Conservation (phyloP, 1,140 invertebrate species). For the Lordiphosa stackelbergi region DNA sequence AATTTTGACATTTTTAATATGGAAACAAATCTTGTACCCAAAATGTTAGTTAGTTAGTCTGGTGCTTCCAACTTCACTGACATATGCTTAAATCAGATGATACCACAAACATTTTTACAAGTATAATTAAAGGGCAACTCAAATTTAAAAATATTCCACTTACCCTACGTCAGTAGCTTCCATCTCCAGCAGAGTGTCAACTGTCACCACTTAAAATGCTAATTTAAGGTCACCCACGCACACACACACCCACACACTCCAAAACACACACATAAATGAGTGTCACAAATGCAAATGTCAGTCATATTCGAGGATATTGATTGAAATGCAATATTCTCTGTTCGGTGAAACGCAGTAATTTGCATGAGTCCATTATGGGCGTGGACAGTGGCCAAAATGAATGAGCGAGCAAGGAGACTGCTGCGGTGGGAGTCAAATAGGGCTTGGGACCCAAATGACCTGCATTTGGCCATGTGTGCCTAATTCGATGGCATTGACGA, state of each 20-base stretch:
- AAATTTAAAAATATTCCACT: too few species aligned
- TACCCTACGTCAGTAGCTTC: background rate
- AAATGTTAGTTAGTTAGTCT: too few species aligned
- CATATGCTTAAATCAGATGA: too few species aligned
- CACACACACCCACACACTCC: background rate
- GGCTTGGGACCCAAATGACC: conserved; percentile 8
- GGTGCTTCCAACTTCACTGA: too few species aligned
- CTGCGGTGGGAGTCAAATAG: background rate
- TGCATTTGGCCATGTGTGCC: conserved; percentile 24
- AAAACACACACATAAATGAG: conserved; percentile 6
- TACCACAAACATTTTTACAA: too few species aligned
- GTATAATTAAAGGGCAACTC: too few species aligned
- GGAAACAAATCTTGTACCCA: too few species aligned
- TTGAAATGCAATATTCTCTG: conserved; percentile 52
- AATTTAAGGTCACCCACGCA: conserved; percentile 1
- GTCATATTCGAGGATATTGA: conserved; percentile 39
- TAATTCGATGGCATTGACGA: conserved; percentile 23
- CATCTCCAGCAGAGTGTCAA: conserved; percentile 1
- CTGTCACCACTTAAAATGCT: conserved; percentile 1
- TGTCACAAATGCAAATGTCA: conserved; percentile 32
- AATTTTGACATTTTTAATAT: too few species aligned
- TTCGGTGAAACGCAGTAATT: conserved; percentile 41
- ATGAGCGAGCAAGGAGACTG: background rate
- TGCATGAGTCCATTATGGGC: conserved; percentile 34
- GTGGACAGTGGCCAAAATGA: conserved; percentile 17